Percentiles rank a stretch among this genome's conserved stretches.
phyloP scores from a whole-genome alignment of 2,888 invertebrate genomes.

The Loripinus fragilis region DNA sequence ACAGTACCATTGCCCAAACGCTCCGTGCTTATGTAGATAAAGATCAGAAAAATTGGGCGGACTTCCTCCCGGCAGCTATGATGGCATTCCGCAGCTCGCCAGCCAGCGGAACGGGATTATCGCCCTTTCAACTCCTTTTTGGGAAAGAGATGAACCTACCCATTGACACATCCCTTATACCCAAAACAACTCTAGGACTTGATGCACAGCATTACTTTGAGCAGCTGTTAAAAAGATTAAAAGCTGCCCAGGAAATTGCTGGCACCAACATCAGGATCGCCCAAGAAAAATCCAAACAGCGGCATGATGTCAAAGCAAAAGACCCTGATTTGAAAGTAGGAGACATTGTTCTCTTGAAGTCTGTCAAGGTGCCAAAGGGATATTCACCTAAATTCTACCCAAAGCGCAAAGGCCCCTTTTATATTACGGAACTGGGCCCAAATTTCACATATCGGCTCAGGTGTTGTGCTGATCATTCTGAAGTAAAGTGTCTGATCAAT shows the following conservation, averaged over 20 bases:
- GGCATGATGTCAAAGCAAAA: conserved; percentile 36
- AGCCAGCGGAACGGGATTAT: conserved; percentile 7
- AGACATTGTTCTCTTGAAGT: conserved; percentile 30
- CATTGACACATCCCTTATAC: conserved; percentile 21
- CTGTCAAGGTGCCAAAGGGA: conserved; percentile 30
- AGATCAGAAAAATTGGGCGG: conserved; percentile 35
- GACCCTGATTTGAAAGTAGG: conserved; percentile 31
- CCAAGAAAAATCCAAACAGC: conserved; percentile 30
- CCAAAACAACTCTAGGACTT: background rate
- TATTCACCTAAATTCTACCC: conserved; percentile 37
- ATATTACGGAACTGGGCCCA: conserved; percentile 28
- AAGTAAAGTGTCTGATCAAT: conserved; percentile 40
- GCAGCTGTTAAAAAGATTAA: conserved; percentile 20
- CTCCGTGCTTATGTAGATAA: conserved; percentile 19
- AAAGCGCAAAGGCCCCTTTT: conserved; percentile 25
- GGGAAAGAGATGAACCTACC: conserved; percentile 40
- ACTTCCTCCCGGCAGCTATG: conserved; percentile 26
- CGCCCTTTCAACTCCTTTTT: conserved; percentile 31
- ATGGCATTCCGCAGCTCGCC: conserved; percentile 28
- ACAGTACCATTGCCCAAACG: conserved; percentile 34
- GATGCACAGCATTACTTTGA: conserved; percentile 18
- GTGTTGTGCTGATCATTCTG: conserved; percentile 2
- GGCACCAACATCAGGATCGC: conserved; percentile 21
- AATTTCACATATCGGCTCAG: conserved; percentile 34
- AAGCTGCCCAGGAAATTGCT: conserved; percentile 30